phyloP scores from a whole-genome alignment of 1,140 invertebrate species.

The Tetraneura akinire region DNA sequence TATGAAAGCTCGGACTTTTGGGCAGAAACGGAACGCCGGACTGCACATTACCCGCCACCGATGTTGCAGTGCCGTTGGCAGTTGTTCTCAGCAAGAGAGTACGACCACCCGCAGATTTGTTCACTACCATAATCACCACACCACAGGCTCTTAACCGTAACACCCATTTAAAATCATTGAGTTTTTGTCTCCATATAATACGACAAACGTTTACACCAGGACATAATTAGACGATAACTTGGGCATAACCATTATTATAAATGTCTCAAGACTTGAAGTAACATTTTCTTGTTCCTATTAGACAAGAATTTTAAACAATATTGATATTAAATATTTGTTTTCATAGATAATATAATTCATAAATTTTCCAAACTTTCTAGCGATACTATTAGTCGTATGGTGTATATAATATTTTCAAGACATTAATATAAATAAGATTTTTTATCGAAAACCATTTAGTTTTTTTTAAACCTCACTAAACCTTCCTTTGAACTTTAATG shows the following conservation, averaged over 20 bases:
- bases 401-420: too few species aligned
- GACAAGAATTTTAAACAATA: neutral
- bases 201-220: neutral
- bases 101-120: slow-evolving; percentile 46
- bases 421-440: too few species aligned
- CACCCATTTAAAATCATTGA: slow-evolving; percentile 45
- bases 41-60: slow-evolving; percentile 49
- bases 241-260: neutral
- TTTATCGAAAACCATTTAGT: too few species aligned
- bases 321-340: neutral
- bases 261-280: too few species aligned
- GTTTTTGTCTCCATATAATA: neutral
- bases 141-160: slow-evolving; percentile 43
- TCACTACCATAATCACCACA: slow-evolving; percentile 38
- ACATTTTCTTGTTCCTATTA: neutral
- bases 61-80: neutral
- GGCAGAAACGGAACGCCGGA: slow-evolving; percentile 61
- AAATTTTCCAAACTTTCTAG: too few species aligned
- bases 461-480: too few species aligned
- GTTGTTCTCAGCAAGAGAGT: slow-evolving; percentile 22
- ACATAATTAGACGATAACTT: neutral
- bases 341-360: too few species aligned
- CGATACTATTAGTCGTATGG: too few species aligned
- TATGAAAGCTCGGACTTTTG: slow-evolving; percentile 82
- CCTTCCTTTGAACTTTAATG: too few species aligned